Conservation (phyloP, 1,140 invertebrate genomes). For the Panulirus ornatus region DNA sequence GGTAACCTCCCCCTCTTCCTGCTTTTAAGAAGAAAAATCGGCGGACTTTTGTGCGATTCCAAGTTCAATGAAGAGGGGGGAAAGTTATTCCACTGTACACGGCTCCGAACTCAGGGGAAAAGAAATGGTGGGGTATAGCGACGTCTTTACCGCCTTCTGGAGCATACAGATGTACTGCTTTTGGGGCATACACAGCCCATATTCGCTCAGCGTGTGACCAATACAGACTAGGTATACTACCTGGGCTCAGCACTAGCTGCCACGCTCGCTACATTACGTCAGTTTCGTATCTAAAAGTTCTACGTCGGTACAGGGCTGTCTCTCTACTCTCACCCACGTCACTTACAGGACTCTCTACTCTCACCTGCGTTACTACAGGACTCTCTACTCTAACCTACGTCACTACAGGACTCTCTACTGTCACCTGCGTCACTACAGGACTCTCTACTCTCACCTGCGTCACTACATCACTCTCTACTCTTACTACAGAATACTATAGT, state of each 20-base stretch:
- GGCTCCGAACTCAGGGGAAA: no score
- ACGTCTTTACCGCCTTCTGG: no score
- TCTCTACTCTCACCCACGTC: constrained; percentile 35
- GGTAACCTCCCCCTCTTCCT: no score
- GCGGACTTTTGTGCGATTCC: no score
- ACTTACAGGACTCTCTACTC: no score
- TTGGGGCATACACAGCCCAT: constrained; percentile 19
- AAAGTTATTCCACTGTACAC: no score
- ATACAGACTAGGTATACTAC: constrained; percentile 42
- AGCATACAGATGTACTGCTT: no score
- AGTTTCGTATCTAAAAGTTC: constrained; percentile 22
- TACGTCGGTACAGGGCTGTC: no score
- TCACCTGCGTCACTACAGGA: constrained; percentile 4
- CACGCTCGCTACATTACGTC: constrained; percentile 50
- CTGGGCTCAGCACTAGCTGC: constrained; percentile 22
- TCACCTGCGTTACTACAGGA: constrained; percentile 11
- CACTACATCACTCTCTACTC: constrained; percentile 17
- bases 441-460: constrained; percentile 34
- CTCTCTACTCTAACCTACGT: constrained; percentile 34
- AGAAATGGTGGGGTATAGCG: no score
- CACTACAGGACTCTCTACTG: no score
- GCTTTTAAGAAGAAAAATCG: no score
- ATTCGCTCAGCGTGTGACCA: constrained; percentile 34
- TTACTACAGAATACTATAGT: constrained; percentile 47
- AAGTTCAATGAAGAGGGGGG: no score